Evolutionary conservation across 2,888 invertebrate genomes (phyloP).

Genomic region (Eupithecia subfuscata): DNA sequence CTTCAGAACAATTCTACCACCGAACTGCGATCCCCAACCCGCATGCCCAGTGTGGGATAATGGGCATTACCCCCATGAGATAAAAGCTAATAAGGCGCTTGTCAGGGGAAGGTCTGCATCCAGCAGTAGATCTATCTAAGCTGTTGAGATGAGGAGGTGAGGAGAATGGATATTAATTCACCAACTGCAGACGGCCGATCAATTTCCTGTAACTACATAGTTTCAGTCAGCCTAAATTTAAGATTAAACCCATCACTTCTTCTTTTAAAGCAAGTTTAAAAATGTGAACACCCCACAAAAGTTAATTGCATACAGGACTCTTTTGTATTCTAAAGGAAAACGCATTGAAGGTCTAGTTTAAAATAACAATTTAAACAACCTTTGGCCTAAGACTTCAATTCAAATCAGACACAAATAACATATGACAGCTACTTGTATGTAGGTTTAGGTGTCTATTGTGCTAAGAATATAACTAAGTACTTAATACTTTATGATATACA

Average conservation of each 20-base stretch:
- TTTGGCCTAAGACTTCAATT: background rate
- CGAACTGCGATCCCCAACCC: too few species aligned
- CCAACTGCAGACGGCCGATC: background rate
- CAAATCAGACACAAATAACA: background rate
- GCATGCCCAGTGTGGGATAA: too few species aligned
- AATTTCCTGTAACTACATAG: background rate
- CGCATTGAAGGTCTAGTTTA: background rate
- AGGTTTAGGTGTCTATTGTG: background rate
- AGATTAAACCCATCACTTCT: background rate
- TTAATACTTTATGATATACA: slow-evolving; percentile 1
- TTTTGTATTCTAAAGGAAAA: background rate
- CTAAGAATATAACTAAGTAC: background rate
- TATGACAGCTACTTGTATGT: background rate
- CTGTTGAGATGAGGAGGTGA: too few species aligned
- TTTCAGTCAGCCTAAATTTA: background rate
- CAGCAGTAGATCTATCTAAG: too few species aligned
- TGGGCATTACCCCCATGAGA: too few species aligned
- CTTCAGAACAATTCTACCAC: too few species aligned
- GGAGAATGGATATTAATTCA: background rate
- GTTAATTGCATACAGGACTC: background rate
- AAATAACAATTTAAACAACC: background rate
- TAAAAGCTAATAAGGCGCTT: too few species aligned
- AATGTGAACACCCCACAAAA: background rate
- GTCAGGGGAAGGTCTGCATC: too few species aligned
- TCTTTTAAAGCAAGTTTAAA: background rate